phyloP scores from a whole-genome alignment of 2,113 vertebrate genomes.

The Tupaia chinensis region DNA sequence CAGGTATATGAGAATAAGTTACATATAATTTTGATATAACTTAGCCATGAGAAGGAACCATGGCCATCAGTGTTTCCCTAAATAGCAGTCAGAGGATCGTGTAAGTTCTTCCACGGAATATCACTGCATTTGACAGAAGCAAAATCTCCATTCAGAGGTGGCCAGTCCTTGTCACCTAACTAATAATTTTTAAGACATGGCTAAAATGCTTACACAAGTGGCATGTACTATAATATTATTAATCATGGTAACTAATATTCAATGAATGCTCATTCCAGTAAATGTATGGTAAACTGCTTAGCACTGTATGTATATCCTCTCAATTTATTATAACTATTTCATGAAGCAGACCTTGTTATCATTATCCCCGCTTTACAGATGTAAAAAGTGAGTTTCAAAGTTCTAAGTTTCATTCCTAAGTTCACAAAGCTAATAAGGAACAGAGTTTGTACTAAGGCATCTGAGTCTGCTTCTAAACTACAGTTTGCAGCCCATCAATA shows the following conservation, averaged over 20 bases:
- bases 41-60: neutral
- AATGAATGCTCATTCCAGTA: slow-evolving; percentile 1
- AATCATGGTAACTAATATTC: neutral
- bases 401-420: neutral
- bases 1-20: neutral
- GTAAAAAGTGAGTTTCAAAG: neutral
- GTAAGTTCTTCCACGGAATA: neutral
- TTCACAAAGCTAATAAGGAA: neutral
- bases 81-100: neutral
- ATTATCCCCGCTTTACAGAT: neutral
- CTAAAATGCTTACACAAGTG: neutral
- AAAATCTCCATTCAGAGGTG: neutral
- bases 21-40: neutral
- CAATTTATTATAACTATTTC: neutral
- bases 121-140: neutral
- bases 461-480: neutral
- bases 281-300: neutral
- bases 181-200: neutral
- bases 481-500: neutral
- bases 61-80: neutral
- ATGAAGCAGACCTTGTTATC: neutral
- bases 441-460: neutral
- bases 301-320: neutral
- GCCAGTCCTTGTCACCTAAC: neutral
- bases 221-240: neutral